A percentile compares a stretch with the other conserved stretches of the same genome.
phyloP scores from a whole-genome alignment of 2,888 invertebrate genomes.

The Thecocarcelia acutangulata region DNA sequence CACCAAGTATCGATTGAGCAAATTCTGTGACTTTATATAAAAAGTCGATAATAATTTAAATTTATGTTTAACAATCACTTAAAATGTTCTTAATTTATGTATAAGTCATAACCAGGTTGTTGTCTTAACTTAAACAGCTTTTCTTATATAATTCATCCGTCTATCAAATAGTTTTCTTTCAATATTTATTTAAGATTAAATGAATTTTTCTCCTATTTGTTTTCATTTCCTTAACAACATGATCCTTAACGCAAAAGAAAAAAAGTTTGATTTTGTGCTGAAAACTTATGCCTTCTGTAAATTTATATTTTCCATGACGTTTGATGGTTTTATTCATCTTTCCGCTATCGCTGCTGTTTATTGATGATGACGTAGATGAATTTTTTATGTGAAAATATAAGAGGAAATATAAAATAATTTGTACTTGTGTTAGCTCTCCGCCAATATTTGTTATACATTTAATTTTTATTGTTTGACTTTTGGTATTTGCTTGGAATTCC shows the following conservation, averaged over 20 bases:
- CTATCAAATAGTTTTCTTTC: slow-evolving; percentile 6
- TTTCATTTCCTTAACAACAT: slow-evolving; percentile 37
- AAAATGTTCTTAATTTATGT: no score
- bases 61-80: no score
- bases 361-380: slow-evolving; percentile 46
- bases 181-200: slow-evolving; percentile 35
- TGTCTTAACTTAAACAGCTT: slow-evolving; percentile 5
- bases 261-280: neutral
- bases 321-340: slow-evolving; percentile 25
- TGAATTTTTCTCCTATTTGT: slow-evolving; percentile 17
- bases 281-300: slow-evolving; percentile 23
- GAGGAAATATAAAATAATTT: slow-evolving; percentile 6
- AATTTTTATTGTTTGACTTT: slow-evolving; percentile 66
- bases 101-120: neutral
- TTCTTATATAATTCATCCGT: neutral
- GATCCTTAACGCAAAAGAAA: slow-evolving; percentile 18
- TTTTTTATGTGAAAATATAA: slow-evolving; percentile 2
- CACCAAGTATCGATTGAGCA: no score
- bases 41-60: no score
- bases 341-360: neutral
- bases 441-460: slow-evolving; percentile 66
- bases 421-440: slow-evolving; percentile 46
- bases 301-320: slow-evolving; percentile 13
- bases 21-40: no score
- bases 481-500: slow-evolving; percentile 57